Percentiles rank a stretch among this genome's conserved stretches.
These are phyloP conservation scores for Cromileptes altivelis DNA, from an alignment of 2,113 vertebrate species.

Conservation along the genomic window DNA sequence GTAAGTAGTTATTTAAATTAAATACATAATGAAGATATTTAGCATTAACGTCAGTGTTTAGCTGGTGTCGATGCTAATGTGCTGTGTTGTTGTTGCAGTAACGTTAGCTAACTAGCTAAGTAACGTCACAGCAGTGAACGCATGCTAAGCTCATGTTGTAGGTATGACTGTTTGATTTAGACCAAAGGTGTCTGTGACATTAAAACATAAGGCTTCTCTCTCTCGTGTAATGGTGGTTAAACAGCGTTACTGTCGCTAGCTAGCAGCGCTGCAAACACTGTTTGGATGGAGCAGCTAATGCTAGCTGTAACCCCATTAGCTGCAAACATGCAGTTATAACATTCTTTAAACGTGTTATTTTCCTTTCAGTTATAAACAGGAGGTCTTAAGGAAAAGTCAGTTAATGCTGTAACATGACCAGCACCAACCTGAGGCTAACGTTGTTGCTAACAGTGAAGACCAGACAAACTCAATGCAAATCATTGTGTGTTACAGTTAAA, in stretches of 20 bases:
- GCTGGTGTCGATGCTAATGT: not conserved
- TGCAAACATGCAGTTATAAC: not conserved
- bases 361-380: too few species aligned
- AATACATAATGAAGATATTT: accelerated
- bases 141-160: not conserved
- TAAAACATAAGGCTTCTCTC: too few species aligned
- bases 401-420: not conserved
- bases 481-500: too few species aligned
- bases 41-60: not conserved
- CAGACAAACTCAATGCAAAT: too few species aligned
- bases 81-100: not conserved
- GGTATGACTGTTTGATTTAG: not conserved
- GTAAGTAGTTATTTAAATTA: constrained; percentile 34
- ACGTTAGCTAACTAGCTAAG: constrained; percentile 8
- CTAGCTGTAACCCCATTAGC: not conserved
- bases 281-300: constrained; percentile 20
- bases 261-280: not conserved
- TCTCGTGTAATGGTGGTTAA: not conserved
- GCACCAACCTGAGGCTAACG: too few species aligned
- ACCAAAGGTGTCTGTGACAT: not conserved
- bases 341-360: too few species aligned
- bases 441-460: too few species aligned
- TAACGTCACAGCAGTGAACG: not conserved
- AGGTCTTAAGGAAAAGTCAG: not conserved
- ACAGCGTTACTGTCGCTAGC: not conserved